Base-by-base conservation (phyloP, 2,888 invertebrate genomes). In the Hololepta plana region DNA sequence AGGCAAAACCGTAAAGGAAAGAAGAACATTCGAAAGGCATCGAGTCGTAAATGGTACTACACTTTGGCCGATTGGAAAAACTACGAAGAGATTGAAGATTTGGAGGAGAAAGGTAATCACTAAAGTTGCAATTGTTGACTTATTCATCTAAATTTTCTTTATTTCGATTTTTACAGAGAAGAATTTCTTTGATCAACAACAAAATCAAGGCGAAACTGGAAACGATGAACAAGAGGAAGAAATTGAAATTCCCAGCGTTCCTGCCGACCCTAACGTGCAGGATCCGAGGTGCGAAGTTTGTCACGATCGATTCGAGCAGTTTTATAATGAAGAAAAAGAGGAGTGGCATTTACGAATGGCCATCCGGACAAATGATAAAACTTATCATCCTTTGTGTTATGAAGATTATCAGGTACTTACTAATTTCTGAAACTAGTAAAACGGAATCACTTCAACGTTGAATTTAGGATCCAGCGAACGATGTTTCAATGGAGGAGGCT, bases 311-410 rank as follows among this genome's bases (percentile, higher is more conserved):
- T 95, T 98, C 58, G 82, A 90, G 38, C 82, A 87, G 53, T 93
- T 87, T 60, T 98, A 84, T 60, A 82, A 93, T 51, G 90, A 96
- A 55, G 96, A 98, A 43, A 73, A 76, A 37, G 98, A 99, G 52
- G 93, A 90, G 49, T 99, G 98, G 98, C 87, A 91, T 47, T 62
- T 96, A 14, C 59, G 76, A 34, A 79, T 85, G 47, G 87, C 93
- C 0, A 61, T 82, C 11, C 62, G 69, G 4, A 71, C 76, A 15
- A 74, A 84, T 29, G 73, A 67, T 0, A 66, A 67, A 34, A 72
- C 74, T 39, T 93, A 85, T 50, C 91, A 93, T 60, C 90, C 91
- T 0, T 53, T 81, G 15, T 93, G 93, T 54, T 75, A 77, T 40
- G 82, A 88, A 36, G 91, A 91, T 46, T 73, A 72, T 44, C 77